A percentile compares a stretch with the other conserved stretches of the same genome.
phyloP scores from a whole-genome alignment of 2,888 invertebrate species.

The Blastobasis adustella region DNA sequence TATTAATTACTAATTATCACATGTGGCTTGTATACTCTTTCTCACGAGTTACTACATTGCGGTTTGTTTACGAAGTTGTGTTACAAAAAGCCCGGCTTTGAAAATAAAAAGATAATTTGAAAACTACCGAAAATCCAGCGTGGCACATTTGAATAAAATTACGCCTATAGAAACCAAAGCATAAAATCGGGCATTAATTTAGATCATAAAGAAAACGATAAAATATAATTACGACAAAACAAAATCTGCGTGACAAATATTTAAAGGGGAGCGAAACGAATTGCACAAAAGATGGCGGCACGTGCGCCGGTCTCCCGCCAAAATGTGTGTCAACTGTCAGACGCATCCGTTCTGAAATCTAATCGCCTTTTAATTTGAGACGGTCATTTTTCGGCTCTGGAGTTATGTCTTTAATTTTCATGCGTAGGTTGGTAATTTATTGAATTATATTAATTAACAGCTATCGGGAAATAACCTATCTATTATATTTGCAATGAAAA shows the following conservation, averaged over 20 bases:
- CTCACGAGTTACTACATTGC: too few relatives aligned
- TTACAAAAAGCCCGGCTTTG: too few relatives aligned
- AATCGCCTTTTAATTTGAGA: conserved; percentile 20
- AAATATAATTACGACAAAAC: conserved; percentile 42
- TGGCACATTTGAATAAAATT: conserved; percentile 41
- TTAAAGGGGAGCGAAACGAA: conserved; percentile 36
- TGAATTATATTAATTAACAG: too few relatives aligned
- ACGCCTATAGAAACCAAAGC: conserved; percentile 23
- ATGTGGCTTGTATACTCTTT: too few relatives aligned
- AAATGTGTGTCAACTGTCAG: conserved; percentile 49
- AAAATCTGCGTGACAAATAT: conserved; percentile 41
- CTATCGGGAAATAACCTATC: too few relatives aligned
- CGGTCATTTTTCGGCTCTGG: too few relatives aligned
- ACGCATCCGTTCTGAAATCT: conserved; percentile 36
- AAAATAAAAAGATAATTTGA: too few relatives aligned
- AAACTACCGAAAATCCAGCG: conserved; percentile 12
- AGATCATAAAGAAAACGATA: conserved; percentile 37
- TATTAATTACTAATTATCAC: background rate
- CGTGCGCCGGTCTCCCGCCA: conserved; percentile 46
- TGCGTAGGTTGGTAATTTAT: too few relatives aligned
- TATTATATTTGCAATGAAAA: too few relatives aligned
- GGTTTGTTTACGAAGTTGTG: too few relatives aligned
- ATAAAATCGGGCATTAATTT: conserved; percentile 30
- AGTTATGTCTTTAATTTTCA: too few relatives aligned
- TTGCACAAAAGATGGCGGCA: conserved; percentile 53